A percentile compares a stretch with the other conserved stretches of the same genome.
Evolutionary conservation across 2,888 invertebrate genomes (phyloP).

Genomic region (Adineta ricciae): DNA sequence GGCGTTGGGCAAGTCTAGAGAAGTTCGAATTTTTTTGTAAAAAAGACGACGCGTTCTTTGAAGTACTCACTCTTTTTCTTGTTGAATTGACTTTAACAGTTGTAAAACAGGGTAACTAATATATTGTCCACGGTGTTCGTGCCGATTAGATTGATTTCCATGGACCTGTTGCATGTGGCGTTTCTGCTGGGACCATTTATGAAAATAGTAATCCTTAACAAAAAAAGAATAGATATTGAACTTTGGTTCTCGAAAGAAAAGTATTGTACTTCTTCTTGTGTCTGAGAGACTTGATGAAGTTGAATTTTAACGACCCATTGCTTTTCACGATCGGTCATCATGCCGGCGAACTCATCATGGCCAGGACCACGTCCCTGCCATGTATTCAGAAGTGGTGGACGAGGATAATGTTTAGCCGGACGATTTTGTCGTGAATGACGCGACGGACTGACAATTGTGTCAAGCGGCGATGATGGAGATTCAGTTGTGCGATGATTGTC

Average conservation of each 20-base stretch:
- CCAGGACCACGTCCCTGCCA: conserved; percentile 12
- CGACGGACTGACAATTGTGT: background rate
- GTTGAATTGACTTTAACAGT: conserved; percentile 5
- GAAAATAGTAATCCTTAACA: background rate
- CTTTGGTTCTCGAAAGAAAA: background rate
- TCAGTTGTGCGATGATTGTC: background rate
- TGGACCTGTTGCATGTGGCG: conserved; percentile 8
- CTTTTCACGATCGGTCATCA: conserved; percentile 86
- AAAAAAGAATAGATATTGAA: background rate
- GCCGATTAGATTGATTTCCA: background rate
- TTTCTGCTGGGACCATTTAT: conserved; percentile 17
- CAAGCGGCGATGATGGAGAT: background rate
- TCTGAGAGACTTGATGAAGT: conserved; percentile 62
- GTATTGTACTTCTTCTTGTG: background rate
- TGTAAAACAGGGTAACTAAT: background rate
- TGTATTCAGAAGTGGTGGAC: conserved; percentile 5
- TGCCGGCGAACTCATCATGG: conserved; percentile 62
- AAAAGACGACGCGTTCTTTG: too few relatives aligned
- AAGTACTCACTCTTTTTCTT: background rate
- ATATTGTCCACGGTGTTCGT: background rate
- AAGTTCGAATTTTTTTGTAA: background rate
- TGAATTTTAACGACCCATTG: conserved; percentile 94
- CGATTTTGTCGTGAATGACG: background rate
- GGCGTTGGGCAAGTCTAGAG: background rate
- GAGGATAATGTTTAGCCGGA: background rate